Conservation (phyloP, 35 echinoderm and acorn worm genomes). For the Stichopus chloronotus region DNA sequence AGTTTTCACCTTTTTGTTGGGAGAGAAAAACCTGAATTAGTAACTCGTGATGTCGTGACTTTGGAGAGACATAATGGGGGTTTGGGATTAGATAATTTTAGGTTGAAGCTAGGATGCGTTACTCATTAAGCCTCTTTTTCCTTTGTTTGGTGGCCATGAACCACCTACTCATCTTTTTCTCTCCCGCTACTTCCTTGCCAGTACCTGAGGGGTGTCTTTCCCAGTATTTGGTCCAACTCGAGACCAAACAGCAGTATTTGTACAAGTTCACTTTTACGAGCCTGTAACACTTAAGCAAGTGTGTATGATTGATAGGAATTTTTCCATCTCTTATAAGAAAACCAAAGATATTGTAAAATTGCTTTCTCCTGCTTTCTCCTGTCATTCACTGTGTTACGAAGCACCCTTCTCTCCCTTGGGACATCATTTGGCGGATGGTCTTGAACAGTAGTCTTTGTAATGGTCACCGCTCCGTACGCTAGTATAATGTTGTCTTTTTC, state of each 20-base stretch:
- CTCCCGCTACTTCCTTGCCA: not conserved
- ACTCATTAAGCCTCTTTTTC: conserved; percentile 22
- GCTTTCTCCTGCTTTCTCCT: not conserved
- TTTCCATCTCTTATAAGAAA: conserved; percentile 8
- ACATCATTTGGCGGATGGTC: not conserved
- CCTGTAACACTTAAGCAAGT: not conserved
- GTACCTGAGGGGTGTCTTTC: not conserved
- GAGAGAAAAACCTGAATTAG: conserved; percentile 17
- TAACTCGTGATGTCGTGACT: conserved; percentile 13
- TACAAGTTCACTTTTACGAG: not conserved
- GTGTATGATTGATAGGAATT: not conserved
- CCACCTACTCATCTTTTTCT: conserved; percentile 15
- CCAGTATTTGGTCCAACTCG: conserved; percentile 6
- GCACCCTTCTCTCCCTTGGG: not conserved
- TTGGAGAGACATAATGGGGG: not conserved
- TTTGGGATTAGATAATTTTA: not conserved
- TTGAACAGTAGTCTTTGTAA: not conserved
- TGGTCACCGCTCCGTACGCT: too few relatives aligned
- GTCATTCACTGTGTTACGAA: not conserved
- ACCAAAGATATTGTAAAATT: conserved; percentile 30
- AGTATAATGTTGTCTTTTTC: too few relatives aligned
- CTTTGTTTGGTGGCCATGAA: not conserved
- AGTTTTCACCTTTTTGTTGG: conserved; percentile 19
- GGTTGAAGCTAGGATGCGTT: conserved; percentile 30
- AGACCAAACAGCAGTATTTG: conserved; percentile 31